Conservation (phyloP, 1,140 invertebrate genomes). For the Octopus sinensis region DNA sequence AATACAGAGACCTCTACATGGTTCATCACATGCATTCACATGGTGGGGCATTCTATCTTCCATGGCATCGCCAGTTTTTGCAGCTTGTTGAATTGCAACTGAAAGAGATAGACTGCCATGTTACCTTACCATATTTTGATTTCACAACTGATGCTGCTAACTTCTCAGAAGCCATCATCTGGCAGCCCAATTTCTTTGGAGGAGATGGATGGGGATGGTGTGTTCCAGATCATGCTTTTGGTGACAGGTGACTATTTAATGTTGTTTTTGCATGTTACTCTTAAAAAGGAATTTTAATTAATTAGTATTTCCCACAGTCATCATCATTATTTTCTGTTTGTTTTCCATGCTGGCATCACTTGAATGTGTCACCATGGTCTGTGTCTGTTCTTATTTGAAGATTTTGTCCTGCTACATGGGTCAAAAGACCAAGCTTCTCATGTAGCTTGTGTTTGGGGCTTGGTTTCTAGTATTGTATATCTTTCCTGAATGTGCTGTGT, state of each 20-base stretch:
- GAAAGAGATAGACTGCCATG: constrained; percentile 47
- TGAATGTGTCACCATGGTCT: too few relatives aligned
- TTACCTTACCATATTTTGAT: constrained; percentile 52
- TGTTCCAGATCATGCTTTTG: constrained; percentile 50
- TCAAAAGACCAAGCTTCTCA: too few relatives aligned
- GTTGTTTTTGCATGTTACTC: background rate
- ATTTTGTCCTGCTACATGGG: too few relatives aligned
- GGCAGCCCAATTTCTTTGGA: constrained; percentile 52
- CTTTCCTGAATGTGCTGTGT: too few relatives aligned
- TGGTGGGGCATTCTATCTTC: constrained; percentile 45
- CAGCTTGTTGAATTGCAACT: constrained; percentile 44
- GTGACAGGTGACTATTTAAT: constrained; percentile 18
- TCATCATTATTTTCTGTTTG: too few relatives aligned
- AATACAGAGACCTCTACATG: constrained; percentile 49
- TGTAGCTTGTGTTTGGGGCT: too few relatives aligned
- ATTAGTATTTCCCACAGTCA: too few relatives aligned
- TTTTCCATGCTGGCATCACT: too few relatives aligned
- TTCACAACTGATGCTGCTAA: constrained; percentile 52
- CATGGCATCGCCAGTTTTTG: constrained; percentile 49
- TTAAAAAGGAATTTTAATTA: too few relatives aligned
- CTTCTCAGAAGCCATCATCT: constrained; percentile 45
- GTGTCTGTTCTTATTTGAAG: too few relatives aligned
- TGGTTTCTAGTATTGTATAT: too few relatives aligned
- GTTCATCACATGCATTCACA: constrained; percentile 48
- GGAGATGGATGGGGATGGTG: constrained; percentile 36